A percentile compares a stretch with the other conserved stretches of the same genome.
Evolutionary conservation across 2,113 vertebrate genomes (phyloP).

Genomic region (Guaruba guarouba): DNA sequence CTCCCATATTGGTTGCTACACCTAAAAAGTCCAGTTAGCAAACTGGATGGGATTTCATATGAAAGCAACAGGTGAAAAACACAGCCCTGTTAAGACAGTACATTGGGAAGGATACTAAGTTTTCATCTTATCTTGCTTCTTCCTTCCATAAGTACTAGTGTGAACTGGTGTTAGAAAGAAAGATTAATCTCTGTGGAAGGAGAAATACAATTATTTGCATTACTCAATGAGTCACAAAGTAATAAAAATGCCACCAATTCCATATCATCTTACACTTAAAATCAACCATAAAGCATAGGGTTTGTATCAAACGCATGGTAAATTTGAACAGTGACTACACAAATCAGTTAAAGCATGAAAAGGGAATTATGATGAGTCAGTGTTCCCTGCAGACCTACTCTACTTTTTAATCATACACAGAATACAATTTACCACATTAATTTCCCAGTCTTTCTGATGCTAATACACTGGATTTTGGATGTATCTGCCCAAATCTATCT

Average conservation of each 20-base stretch:
- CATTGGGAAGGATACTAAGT: background rate
- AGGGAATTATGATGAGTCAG: background rate
- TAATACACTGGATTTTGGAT: background rate
- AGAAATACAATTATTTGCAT: slow-evolving; percentile 4
- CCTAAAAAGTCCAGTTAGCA: background rate
- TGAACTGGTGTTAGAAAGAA: background rate
- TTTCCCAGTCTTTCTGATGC: background rate
- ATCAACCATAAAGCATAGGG: background rate
- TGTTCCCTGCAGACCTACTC: background rate
- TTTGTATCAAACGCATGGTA: background rate
- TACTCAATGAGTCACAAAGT: background rate
- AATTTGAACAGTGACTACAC: background rate
- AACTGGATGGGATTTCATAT: background rate
- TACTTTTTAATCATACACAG: background rate
- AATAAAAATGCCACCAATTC: background rate
- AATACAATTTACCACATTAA: background rate
- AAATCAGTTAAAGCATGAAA: background rate
- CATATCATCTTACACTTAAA: background rate
- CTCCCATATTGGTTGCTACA: background rate
- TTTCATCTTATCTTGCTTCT: background rate
- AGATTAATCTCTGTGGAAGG: background rate
- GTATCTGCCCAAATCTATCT: background rate
- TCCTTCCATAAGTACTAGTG: background rate
- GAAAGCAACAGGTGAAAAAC: background rate
- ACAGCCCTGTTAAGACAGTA: background rate